Base-by-base conservation (phyloP, 1,140 invertebrate species). In the Drosophila erecta region DNA sequence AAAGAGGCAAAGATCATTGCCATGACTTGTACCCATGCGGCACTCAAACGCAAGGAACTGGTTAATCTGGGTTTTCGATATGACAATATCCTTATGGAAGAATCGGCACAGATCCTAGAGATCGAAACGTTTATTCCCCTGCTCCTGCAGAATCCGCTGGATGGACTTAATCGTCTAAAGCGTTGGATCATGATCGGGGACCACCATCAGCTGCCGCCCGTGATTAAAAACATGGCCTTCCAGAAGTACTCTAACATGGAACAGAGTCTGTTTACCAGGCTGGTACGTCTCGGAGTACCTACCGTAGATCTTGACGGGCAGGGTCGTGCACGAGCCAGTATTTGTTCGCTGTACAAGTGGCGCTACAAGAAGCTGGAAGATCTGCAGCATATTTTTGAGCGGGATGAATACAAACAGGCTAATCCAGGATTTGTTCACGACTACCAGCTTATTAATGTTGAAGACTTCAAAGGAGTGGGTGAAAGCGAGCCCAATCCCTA, bases 141-240 rank as follows among this genome's bases (percentile, higher is more conserved):
- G 8, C 93, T 99, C 0, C 93, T 99, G 22, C 99, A 99, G 93
- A 99, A 99, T 93, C 98, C 99, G 0, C 95, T 99, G 90, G 98
- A 99, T 91, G 98, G 98, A 2, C 96, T 96, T 44, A 99, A 98
- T 93, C 95, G 99, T 2, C 92, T 99, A 33, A 99, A 99, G 93
- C 95, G 99, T 12, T 99, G 99, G 99, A 99, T 99, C 55, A 99
- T 99, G 99, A 99, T 99, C 90, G 99, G 99, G 6, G 99, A 99
- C 94, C 99, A 99, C 93, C 98, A 99, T 93, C 99, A 99, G 92
- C 93, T 99, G 71, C 99, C 99, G 0, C 99, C 99, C 0, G 98
- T 99, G 10, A 99, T 99, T 38, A 99, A 99, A 93, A 99, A 99
- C 92, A 99, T 99, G 97, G 98, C 98, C 14, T 99, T 99, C 93